Percentiles rank a stretch among this genome's conserved stretches.
Conservation (phyloP, 2,113 vertebrate genomes). For the Elephas maximus region DNA sequence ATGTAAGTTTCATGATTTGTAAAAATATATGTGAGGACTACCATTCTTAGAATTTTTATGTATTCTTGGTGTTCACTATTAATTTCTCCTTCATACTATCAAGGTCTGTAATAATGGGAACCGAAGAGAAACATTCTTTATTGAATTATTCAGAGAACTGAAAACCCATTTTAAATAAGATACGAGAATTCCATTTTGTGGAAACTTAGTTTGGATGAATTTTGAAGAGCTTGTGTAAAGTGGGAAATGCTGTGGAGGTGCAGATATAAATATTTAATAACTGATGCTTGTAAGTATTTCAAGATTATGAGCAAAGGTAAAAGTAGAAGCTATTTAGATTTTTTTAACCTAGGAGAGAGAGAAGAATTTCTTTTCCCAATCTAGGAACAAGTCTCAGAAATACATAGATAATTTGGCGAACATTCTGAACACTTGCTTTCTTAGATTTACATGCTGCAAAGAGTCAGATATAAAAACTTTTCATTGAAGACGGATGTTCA, state of each 20-base stretch:
- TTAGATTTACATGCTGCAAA: not conserved
- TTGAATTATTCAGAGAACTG: not conserved
- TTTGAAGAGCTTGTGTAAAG: conserved; percentile 2
- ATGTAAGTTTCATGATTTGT: not conserved
- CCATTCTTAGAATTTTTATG: not conserved
- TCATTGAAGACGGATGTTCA: not conserved
- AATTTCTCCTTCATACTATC: not conserved
- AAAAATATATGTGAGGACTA: not conserved
- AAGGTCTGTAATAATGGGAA: not conserved
- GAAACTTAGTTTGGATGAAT: not conserved
- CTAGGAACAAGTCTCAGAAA: conserved; percentile 14
- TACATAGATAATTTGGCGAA: not conserved
- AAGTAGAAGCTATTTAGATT: not conserved
- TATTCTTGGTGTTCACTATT: not conserved
- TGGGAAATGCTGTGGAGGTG: not conserved
- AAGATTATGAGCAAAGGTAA: conserved; percentile 12
- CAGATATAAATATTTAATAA: not conserved
- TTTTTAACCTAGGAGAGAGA: not conserved
- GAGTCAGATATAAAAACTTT: not conserved
- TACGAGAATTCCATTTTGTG: not conserved
- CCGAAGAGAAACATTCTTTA: not conserved
- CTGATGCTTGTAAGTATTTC: not conserved
- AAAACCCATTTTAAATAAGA: not conserved
- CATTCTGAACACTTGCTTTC: not conserved
- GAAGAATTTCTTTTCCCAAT: not conserved